Percentiles rank a stretch among this genome's conserved stretches.
phyloP scores from a whole-genome alignment of 1,140 invertebrate genomes.

The Monochamus saltuarius region DNA sequence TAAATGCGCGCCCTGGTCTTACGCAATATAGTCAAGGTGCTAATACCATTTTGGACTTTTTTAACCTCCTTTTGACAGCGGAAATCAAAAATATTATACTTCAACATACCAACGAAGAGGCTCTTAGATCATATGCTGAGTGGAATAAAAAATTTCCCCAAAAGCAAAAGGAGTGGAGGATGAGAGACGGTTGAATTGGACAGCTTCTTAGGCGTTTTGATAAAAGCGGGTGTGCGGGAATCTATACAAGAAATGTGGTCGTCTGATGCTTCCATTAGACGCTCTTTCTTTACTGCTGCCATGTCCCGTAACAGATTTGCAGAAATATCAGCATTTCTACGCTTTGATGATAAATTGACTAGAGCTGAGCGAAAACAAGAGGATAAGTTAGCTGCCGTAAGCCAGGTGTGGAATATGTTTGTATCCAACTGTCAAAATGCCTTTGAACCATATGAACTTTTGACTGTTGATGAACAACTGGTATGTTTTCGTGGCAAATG shows the following conservation, averaged over 20 bases:
- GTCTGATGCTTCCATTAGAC: slow-evolving; percentile 21
- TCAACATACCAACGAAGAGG: slow-evolving; percentile 20
- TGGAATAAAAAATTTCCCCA: slow-evolving; percentile 23
- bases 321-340: slow-evolving; percentile 21
- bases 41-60: slow-evolving; percentile 15
- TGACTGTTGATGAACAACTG: too few species aligned
- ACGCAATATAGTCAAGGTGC: slow-evolving; percentile 24
- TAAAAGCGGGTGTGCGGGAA: slow-evolving; percentile 28
- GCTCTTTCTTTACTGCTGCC: slow-evolving; percentile 21
- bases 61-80: slow-evolving; percentile 21
- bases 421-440: too few species aligned
- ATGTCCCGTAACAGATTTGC: slow-evolving; percentile 25
- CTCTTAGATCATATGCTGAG: slow-evolving; percentile 12
- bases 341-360: slow-evolving; percentile 27
- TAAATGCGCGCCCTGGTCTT: slow-evolving; percentile 21
- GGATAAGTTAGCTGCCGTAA: slow-evolving; percentile 9
- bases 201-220: too few species aligned
- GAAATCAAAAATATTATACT: slow-evolving; percentile 18
- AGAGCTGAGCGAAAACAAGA: slow-evolving; percentile 13
- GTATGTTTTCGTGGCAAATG: too few species aligned
- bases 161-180: slow-evolving; percentile 15
- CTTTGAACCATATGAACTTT: too few species aligned
- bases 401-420: too few species aligned
- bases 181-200: slow-evolving; percentile 22
- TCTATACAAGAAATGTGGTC: slow-evolving; percentile 28